A percentile compares a stretch with the other conserved stretches of the same genome.
phyloP scores from a whole-genome alignment of 1,140 invertebrate species.

The Andrena cerasifolii region DNA sequence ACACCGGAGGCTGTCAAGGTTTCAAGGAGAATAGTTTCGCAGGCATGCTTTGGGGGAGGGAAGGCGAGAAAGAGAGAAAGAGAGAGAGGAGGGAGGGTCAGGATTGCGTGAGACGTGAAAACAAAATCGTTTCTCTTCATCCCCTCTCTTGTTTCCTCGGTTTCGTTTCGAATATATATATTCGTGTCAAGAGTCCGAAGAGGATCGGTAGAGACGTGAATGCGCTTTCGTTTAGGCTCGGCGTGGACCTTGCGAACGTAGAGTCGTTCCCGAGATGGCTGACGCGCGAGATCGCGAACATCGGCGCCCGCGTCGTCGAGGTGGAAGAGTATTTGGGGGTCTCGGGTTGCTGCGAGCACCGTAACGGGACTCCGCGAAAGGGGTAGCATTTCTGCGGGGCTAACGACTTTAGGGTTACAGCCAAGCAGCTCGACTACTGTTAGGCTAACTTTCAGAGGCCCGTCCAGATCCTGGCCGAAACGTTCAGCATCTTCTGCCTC shows the following conservation, averaged over 20 bases:
- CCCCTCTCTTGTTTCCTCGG: not conserved
- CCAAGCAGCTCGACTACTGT: not conserved
- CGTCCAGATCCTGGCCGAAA: not conserved
- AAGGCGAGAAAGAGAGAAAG: too few species aligned
- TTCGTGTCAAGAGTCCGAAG: slow-evolving; percentile 4
- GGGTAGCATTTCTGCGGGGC: not conserved
- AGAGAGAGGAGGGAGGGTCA: slow-evolving; percentile 15
- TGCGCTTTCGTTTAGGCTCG: slow-evolving; percentile 10
- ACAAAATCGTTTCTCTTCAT: slow-evolving; percentile 13
- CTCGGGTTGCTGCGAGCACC: slow-evolving; percentile 10
- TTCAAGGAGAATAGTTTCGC: slow-evolving; percentile 17
- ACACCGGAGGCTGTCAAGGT: slow-evolving; percentile 11
- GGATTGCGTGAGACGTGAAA: not conserved
- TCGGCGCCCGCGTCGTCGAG: slow-evolving; percentile 14
- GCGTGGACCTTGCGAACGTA: slow-evolving; percentile 61
- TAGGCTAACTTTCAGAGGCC: not conserved
- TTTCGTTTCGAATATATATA: not conserved
- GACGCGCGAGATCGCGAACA: slow-evolving; percentile 45
- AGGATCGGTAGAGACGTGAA: slow-evolving; percentile 11
- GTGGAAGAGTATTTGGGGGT: slow-evolving; percentile 30
- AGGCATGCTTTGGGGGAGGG: too few species aligned
- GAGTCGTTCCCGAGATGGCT: slow-evolving; percentile 23
- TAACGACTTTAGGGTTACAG: slow-evolving; percentile 10
- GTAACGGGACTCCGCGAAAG: not conserved
- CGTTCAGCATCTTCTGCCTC: not conserved